Evolutionary conservation across 2,113 vertebrate genomes (phyloP), one percentile per base, ranked within the genome.

Genomic region (Psophia crepitans): DNA sequence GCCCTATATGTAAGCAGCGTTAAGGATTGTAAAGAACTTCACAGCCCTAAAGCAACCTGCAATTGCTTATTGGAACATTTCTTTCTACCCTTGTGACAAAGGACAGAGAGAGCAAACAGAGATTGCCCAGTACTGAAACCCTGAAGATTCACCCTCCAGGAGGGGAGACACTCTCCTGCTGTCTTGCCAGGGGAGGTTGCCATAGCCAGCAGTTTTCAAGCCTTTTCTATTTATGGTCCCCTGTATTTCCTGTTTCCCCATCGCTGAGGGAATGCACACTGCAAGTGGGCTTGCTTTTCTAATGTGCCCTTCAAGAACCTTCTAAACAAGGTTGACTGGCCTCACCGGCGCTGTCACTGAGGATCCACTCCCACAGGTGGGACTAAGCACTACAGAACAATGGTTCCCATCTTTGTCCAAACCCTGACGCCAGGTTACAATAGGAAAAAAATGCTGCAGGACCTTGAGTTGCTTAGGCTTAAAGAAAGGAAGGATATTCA

Each of bases 401-500:
- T 16, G 9, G 11, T 86, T 93, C n/a, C 16, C 58, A 70, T 21
- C n/a, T 74, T 66, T 70, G 26, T 74, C 37, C 64, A 69, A 49
- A 81, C 28, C 41, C 43, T 83, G 68, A 43, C 2, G 5, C 12
- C 60, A 78, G 39, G 60, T 81, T 79, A 80, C 78, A 94, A 66
- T 22, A 80, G 51, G n/a, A 21, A 90, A 90, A 76, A 89, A 78
- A 23, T 73, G 39, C 49, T 63, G 41, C 41, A 73, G 28, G 49
- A 56, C 28, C 70, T 93, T 85, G 74, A 96, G 11, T 57, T 76
- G 6, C 37, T 91, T 39, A 44, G 64, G 30, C 33, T 53, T 83
- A 83, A 94, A 93, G 70, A 90, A 87, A 94, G 81, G 78, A 92
- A 91, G 81, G 76, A 82, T 69, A 41, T 93, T 88, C 64, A 85